phyloP scores from a whole-genome alignment of 2,888 invertebrate genomes.

The Gastrophysa polygoni region DNA sequence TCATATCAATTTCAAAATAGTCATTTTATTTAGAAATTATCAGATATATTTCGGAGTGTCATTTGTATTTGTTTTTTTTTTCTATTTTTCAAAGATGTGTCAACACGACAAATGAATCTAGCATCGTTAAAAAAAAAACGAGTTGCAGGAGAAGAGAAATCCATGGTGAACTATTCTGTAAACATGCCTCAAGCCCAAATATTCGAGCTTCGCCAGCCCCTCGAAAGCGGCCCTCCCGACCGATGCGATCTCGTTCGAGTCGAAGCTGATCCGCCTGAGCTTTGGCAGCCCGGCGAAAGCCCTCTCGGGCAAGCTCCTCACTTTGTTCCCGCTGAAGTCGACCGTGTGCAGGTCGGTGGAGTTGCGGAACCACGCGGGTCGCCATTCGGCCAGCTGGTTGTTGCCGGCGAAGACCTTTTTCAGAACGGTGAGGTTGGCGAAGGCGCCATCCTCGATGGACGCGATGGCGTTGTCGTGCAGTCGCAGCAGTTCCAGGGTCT shows the following conservation, averaged over 20 bases:
- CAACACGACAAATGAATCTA: too few species aligned
- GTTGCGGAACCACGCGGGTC: conserved; percentile 40
- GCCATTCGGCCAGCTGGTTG: conserved; percentile 39
- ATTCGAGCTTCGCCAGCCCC: conserved; percentile 36
- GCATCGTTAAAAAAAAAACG: too few species aligned
- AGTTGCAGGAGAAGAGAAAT: too few species aligned
- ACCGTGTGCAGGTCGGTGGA: conserved; percentile 36
- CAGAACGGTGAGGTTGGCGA: conserved; percentile 33
- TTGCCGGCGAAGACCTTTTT: conserved; percentile 29
- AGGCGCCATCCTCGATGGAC: conserved; percentile 36
- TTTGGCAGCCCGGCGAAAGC: conserved; percentile 37
- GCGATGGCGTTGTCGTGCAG: conserved; percentile 37
- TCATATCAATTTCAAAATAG: too few species aligned
- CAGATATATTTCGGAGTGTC: too few species aligned
- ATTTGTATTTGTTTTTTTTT: too few species aligned
- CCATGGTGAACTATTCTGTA: too few species aligned
- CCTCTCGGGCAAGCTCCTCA: conserved; percentile 33
- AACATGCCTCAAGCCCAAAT: conserved; percentile 40
- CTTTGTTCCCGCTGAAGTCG: conserved; percentile 38
- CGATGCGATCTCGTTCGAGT: conserved; percentile 40
- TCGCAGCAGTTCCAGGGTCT: conserved; percentile 28
- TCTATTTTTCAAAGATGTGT: too few species aligned
- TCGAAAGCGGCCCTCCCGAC: conserved; percentile 40
- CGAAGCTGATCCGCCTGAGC: conserved; percentile 36
- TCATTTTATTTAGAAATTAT: too few species aligned